Evolutionary conservation across 1,140 invertebrate genomes (phyloP), one percentile per base, ranked within the genome.

Genomic region (Hyphantria cunea): DNA sequence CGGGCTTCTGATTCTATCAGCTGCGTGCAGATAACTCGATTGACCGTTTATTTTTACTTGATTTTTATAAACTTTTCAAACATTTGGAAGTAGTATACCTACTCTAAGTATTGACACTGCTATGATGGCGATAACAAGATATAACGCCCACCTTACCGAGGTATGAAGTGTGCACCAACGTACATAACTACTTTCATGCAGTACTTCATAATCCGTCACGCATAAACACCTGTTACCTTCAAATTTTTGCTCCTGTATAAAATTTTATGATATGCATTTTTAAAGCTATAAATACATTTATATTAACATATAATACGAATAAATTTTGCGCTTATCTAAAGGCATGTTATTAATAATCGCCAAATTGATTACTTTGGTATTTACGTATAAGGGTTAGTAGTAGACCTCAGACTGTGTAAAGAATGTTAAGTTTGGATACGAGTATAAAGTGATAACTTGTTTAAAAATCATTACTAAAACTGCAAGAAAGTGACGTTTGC

Each of bases 191-290:
- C 13, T 49, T 15, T 31, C 34, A 51, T 11, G 31, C 34, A 34
- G 7, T 50, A 12, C 59, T 50, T 32, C 49, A 52, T 44, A 42
- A 61, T 53, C 45, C 59, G 49, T 42, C 32, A 44, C 58, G 58
- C 48, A 25, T 45, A 39, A 45, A 37, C 50, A 62, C 59, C 59
- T 37, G 41, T 37, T 52, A 53, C 59, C 59, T 34, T n/a, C 44
- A 45, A 61, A 49, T 52, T 61, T 60, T 61, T 61, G 44, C 31
- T 52, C 32, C 17, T 25, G 37, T 39, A 42, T 47, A 52, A 37
- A 60, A 60, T 51, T 51, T 60, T 34, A 60, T 50, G 31, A 34
- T 34, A 52, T 37, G 15, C 47, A 39, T 50, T 52, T 62, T 32
- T 47, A 31, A 51, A 47, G 49, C 12, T 53, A 34, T 41, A 53